phyloP scores from a whole-genome alignment of 2,797 vertebrate species.

The Hypotaenidia okinawae region DNA sequence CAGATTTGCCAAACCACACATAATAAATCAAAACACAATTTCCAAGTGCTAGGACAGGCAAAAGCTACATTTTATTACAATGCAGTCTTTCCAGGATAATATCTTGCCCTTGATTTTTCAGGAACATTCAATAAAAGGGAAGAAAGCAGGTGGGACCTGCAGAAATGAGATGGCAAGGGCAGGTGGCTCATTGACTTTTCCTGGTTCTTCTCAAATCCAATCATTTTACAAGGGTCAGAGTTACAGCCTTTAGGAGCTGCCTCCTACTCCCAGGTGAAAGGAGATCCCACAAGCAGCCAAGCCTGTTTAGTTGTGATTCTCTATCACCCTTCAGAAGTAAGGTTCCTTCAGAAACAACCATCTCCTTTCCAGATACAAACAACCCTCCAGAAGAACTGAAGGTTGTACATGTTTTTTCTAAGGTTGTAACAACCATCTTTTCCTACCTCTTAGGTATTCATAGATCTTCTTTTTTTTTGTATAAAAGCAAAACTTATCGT shows the following conservation, averaged over 20 bases:
- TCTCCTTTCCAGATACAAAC: conserved; percentile 8
- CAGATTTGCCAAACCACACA: conserved; percentile 58
- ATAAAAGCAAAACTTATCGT: background rate
- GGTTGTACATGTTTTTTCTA: background rate
- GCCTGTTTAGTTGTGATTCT: background rate
- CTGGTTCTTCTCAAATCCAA: background rate
- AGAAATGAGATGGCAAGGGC: background rate
- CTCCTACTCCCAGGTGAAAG: background rate
- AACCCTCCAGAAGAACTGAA: background rate
- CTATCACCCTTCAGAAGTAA: background rate
- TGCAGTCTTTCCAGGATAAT: background rate
- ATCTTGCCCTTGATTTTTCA: background rate
- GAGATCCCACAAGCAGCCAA: background rate
- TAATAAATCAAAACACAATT: conserved; percentile 63
- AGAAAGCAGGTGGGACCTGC: background rate
- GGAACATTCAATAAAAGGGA: background rate
- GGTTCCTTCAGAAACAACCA: conserved; percentile 34
- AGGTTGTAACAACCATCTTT: background rate
- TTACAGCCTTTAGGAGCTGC: background rate
- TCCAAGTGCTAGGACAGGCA: background rate
- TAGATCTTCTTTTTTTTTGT: background rate
- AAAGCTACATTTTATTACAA: conserved; percentile 6
- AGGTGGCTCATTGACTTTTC: background rate
- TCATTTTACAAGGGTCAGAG: background rate
- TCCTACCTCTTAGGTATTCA: background rate